phyloP scores from a whole-genome alignment of 2,113 vertebrate species.

The Thryonomys swinderianus region DNA sequence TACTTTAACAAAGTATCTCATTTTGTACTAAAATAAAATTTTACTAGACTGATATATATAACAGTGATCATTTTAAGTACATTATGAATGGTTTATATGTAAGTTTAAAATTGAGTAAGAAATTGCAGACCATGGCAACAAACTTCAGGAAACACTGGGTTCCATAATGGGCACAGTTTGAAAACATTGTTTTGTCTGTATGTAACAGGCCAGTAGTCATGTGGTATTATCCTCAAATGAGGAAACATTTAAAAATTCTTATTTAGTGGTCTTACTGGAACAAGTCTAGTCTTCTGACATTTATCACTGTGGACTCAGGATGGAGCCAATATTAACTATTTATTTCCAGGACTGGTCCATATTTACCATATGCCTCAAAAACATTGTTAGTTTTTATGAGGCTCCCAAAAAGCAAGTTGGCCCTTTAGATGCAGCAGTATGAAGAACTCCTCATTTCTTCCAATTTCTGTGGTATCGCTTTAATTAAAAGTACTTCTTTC shows the following conservation, averaged over 20 bases:
- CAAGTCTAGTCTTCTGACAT: not conserved
- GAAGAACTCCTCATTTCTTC: not conserved
- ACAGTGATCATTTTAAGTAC: not conserved
- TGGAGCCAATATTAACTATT: not conserved
- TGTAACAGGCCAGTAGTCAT: not conserved
- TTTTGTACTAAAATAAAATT: not conserved
- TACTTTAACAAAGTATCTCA: not conserved
- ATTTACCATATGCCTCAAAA: not conserved
- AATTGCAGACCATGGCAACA: not conserved
- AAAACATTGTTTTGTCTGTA: not conserved
- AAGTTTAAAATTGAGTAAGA: not conserved
- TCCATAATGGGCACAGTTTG: not conserved
- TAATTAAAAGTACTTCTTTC: conserved; percentile 73
- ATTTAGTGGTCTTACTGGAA: not conserved
- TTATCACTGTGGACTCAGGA: not conserved
- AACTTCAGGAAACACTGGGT: not conserved
- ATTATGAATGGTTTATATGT: not conserved
- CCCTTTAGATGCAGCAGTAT: not conserved
- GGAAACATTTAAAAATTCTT: not conserved
- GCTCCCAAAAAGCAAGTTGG: not conserved
- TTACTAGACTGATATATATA: not conserved
- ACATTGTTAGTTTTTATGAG: not conserved
- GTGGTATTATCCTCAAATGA: not conserved
- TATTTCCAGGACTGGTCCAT: not conserved
- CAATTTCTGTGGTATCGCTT: conserved; percentile 52